Base-by-base conservation (phyloP, 2,797 vertebrate genomes). In the Sebastes minor region DNA sequence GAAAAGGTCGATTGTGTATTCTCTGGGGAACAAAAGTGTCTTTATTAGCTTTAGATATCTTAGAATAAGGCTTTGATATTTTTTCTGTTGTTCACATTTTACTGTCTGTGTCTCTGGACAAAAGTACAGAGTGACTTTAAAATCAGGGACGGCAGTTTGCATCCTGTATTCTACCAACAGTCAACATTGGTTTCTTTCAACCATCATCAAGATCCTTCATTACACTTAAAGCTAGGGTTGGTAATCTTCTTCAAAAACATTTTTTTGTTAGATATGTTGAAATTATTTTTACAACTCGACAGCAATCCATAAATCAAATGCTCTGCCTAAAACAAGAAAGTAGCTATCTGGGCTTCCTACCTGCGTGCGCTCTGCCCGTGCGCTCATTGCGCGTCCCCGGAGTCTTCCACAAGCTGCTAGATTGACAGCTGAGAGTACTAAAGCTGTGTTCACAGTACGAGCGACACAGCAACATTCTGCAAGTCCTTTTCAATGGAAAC, bases 381-480 rank as follows among this genome's bases (percentile, higher is more conserved):
- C 42, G 2, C 16, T 46, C 42, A 46, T 46, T 46, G 42, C 16
- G 42, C 0, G 16, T 46, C 0, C 1, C 42, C 42, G 16, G 16
- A 46, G 42, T 46, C 42, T 1, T 46, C 16, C 42, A 46, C 16
- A 46, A 46, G 42, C 42, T 46, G 42, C 42, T 46, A 46, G 6
- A 3, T 46, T 46, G 42, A 46, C 16, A 18, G 42, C 42, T 46
- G 42, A 1, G 42, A 46, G 42, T 46, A 2, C 42, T 46, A 42
- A 42, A 42, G 38, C 38, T 42, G 14, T 13, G 0, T 42, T 16
- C 38, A 42, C 38, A 42, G 0, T 42, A 42, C 0, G 2, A 42
- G 38, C 38, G 0, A 42, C 38, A 42, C 38, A 42, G 38, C 38
- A 42, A 42, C 38, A 42, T 42, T 38, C 35, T 38, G 1, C 35